Evolutionary conservation across 1,140 invertebrate species (phyloP), one percentile per base, ranked within the genome.

Genomic region (Bombyx mandarina): DNA sequence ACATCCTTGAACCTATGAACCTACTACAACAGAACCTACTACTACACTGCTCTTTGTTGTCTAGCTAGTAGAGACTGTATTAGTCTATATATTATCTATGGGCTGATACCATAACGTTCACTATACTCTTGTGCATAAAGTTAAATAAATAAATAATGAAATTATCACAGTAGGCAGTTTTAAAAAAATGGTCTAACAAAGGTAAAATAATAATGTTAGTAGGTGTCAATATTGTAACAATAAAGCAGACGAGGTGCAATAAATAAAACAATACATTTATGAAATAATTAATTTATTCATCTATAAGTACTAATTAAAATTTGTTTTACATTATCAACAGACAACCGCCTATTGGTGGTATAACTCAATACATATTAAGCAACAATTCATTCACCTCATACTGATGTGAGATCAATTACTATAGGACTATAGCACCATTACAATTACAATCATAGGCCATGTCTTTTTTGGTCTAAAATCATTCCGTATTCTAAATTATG

Each of bases 321-420:
- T 75, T 73, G 42, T 56, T 74, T 60, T 69, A 77, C 76, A 86
- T 77, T 74, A 77, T 59, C 60, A 35, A 35, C 76, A 81, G 69
- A 82, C 79, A 84, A 84, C 79, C 79, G 64, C 77, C 75, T 63
- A 66, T 75, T 73, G 67, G 65, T 75, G 73, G 76, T 69, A 77
- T 78, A 80, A 79, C 69, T 71, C 68, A 73, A 71, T 71, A 73
- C 56, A 58, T 71, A 73, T 57, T 71, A 66, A 72, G 70, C 72
- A 75, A 76, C 69, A 72, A 73, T 50, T 72, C 68, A 63, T 72
- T 58, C 69, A 60, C 69, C 77, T 76, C 70, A 67, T 61, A 63
- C 70, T 82, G 82, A 82, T 84, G 84, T 81, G 83, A 86, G 83
- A 86, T 86, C 83, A 82, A 75, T 72, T 73, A 77, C 77, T 82